Evolutionary conservation across 2,888 invertebrate species (phyloP), one percentile per base, ranked within the genome.

Genomic region (Callosobruchus maculatus): DNA sequence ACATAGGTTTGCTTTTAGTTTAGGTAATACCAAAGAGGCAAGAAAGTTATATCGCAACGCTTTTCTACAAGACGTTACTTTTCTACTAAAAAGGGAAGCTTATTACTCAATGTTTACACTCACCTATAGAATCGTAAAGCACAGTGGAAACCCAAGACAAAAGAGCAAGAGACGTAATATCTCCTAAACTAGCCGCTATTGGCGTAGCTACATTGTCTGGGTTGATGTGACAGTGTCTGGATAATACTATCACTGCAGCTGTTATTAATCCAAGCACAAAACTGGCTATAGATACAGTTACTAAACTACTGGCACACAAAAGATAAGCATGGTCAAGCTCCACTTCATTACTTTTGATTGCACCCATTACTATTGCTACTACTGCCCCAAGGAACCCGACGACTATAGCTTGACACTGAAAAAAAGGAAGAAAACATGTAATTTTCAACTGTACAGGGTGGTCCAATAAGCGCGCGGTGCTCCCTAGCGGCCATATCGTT

Each of bases 171-270:
- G 94, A 94, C 0, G 92, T 93, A 71, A 95, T 90, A 85, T 95
- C 95, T 20, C 94, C 94, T 71, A 94, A 88, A 84, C 93, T 93
- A n/a, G 94, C 94, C 21, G 94, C 94, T 75, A 95, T 92, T 7
- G 95, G 94, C 0, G 94, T 94, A 13, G 94, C 94, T 20, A 94
- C 92, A 85, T 95, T 94, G 85, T 94, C 94, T 18, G 94, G 94
- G 85, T 95, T 94, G 78, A 94, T 91, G 81, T 92, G 90, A 79
- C 91, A 90, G 84, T 90, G 90, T 72, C 92, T 90, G 0, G 94
- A 93, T 75, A 92, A 86, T 22, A 94, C 88, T 75, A 95, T 92
- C 26, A 95, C 94, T 70, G 90, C 90, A 21, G 93, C 91, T 86
- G 94, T 95, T 75, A 94, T 90, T 70, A 92, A 82, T 74, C 92